phyloP scores from a whole-genome alignment of 2,113 vertebrate genomes.

The Turnix velox region DNA sequence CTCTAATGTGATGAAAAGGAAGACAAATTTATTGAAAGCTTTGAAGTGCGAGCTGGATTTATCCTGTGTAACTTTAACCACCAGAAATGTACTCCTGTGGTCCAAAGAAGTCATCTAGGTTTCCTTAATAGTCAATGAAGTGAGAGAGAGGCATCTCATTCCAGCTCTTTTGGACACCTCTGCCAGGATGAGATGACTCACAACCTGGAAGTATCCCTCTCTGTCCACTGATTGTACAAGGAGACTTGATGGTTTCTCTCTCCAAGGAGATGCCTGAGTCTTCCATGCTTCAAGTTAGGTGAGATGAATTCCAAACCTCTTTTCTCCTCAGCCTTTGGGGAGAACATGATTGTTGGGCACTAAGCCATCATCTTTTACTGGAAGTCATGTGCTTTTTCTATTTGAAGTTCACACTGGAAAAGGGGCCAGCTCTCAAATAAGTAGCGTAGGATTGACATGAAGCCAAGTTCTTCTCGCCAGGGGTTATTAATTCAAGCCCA shows the following conservation, averaged over 20 bases:
- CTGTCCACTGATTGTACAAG: neutral
- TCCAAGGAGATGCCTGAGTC: neutral
- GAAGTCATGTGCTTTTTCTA: neutral
- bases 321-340: neutral
- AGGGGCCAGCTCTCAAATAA: neutral
- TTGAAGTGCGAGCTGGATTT: neutral
- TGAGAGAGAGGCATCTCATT: neutral
- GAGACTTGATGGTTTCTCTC: neutral
- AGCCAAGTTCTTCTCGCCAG: neutral
- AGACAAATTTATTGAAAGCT: neutral
- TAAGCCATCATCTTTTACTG: neutral
- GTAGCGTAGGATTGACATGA: neutral
- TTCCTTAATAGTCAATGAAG: neutral
- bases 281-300: neutral
- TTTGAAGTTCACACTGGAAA: neutral
- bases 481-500: neutral
- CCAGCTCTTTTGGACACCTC: neutral
- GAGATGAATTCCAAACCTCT: neutral
- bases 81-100: neutral
- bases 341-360: neutral
- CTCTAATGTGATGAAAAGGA: neutral
- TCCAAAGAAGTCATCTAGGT: neutral
- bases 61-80: neutral
- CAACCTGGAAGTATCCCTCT: neutral
- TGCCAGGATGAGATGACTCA: conserved; percentile 8